Evolutionary conservation across 2,888 invertebrate genomes (phyloP).

Genomic region (Rotaria magnacalcarata): DNA sequence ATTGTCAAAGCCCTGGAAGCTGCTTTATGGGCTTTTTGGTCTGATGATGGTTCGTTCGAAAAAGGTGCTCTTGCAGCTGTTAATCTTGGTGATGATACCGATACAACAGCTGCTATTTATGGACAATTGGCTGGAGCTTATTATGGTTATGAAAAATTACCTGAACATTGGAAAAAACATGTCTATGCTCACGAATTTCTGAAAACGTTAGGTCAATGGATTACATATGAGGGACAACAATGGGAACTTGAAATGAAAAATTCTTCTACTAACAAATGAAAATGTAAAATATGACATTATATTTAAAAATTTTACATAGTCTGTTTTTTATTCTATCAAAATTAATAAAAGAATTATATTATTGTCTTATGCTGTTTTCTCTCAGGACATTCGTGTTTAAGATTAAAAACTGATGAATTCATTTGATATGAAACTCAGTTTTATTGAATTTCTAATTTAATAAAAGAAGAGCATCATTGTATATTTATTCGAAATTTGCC

Average conservation of each 20-base stretch:
- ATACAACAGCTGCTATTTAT: slow-evolving; percentile 6
- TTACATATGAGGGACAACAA: neutral
- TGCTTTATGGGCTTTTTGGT: slow-evolving; percentile 18
- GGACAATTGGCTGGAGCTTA: slow-evolving; percentile 7
- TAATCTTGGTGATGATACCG: slow-evolving; percentile 13
- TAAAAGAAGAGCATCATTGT: too few species aligned
- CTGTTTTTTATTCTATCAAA: too few species aligned
- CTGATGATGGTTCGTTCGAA: neutral
- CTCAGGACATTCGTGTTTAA: too few species aligned
- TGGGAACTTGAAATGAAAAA: neutral
- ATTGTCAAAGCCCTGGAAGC: neutral
- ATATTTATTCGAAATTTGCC: too few species aligned
- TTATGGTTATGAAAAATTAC: neutral
- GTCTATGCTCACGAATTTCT: neutral
- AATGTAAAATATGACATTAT: too few species aligned
- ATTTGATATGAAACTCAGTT: too few species aligned
- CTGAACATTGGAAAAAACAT: neutral
- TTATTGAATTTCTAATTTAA: too few species aligned
- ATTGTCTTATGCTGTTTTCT: too few species aligned
- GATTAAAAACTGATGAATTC: too few species aligned
- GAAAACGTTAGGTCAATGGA: neutral
- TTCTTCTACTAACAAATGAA: too few species aligned
- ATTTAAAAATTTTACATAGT: too few species aligned
- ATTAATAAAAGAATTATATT: too few species aligned
- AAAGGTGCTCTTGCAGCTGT: neutral